Evolutionary conservation across 1,140 invertebrate genomes (phyloP), one percentile per base, ranked within the genome.

Genomic region (Bradysia coprophila): DNA sequence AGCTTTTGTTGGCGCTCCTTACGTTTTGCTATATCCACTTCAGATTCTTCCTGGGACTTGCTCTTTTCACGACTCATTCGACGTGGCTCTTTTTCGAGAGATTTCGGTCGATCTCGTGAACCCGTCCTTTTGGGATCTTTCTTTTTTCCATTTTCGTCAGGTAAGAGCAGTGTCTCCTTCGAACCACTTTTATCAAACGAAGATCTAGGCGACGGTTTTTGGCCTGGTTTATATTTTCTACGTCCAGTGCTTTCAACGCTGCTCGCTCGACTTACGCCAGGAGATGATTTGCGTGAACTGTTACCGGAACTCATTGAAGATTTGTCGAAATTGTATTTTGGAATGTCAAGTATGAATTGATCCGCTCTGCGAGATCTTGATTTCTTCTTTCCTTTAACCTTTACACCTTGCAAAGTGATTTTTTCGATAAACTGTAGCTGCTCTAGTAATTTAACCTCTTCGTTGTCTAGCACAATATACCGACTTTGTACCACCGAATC

Each of bases 1-100:
- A 78, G 62, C 63, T 76, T 71, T 52, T 78, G 75, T 50, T 78
- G 75, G 43, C 76, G 70, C 51, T 76, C 74, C 53, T 74, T 73
- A 41, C 75, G 65, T 53, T 77, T 76, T 11, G 69, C 72, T 46
- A 75, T 72, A 51, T 76, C 73, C 4, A 71, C 69, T 49, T 76
- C 74, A 46, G 69, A 72, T 46, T 76, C 75, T 55, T 78, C 75
- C 50, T 74, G 72, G 6, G 73, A 76, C 49, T 75, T 76, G 15
- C 72, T 70, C 46, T 75, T 61, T 55, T 76, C 73, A 47, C 74
- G 75, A 50, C 72, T 76, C 21, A 68, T 54, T 1, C 72, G 61
- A 49, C 68, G 71, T 9, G 71, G 49, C 53, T 72, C 69, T 57
- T 71, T 75, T 49, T 76, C 74, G 43, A 76, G 57, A 0, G 73